These are phyloP conservation scores for Catharus ustulatus DNA, from an alignment of 2,797 vertebrate species.

Conservation along the genomic window DNA sequence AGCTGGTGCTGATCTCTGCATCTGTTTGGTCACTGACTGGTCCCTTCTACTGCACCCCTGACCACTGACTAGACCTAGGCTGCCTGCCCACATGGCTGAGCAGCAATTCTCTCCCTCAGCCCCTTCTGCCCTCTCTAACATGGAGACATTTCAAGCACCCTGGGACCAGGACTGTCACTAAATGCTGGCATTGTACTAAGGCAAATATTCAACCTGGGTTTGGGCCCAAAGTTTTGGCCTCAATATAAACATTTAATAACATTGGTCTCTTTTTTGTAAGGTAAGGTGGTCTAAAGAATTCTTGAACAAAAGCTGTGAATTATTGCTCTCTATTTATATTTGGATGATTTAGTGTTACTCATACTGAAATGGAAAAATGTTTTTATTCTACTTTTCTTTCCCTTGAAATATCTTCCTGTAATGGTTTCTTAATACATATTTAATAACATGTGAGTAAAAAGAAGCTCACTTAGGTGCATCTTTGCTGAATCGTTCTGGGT, in stretches of 20 bases:
- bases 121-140: not conserved
- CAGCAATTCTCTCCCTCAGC: not conserved
- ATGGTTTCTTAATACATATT: not conserved
- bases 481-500: constrained; percentile 89
- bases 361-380: not conserved
- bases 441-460: constrained; percentile 13
- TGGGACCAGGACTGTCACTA: not conserved
- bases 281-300: not conserved
- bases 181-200: not conserved
- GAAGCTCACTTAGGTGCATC: constrained; percentile 87
- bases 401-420: not conserved
- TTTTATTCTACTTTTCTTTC: not conserved
- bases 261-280: not conserved
- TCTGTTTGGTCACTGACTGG: not conserved
- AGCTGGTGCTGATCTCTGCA: not conserved
- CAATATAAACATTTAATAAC: not conserved
- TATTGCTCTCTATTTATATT: not conserved
- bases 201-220: not conserved
- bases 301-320: not conserved
- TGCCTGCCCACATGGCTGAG: not conserved
- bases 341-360: not conserved
- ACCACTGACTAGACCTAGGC: not conserved
- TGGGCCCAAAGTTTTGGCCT: not conserved
- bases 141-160: not conserved
- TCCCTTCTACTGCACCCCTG: not conserved